A percentile compares a stretch with the other conserved stretches of the same genome.
Evolutionary conservation across 2,888 invertebrate species (phyloP).

Genomic region (Monochamus alternatus): DNA sequence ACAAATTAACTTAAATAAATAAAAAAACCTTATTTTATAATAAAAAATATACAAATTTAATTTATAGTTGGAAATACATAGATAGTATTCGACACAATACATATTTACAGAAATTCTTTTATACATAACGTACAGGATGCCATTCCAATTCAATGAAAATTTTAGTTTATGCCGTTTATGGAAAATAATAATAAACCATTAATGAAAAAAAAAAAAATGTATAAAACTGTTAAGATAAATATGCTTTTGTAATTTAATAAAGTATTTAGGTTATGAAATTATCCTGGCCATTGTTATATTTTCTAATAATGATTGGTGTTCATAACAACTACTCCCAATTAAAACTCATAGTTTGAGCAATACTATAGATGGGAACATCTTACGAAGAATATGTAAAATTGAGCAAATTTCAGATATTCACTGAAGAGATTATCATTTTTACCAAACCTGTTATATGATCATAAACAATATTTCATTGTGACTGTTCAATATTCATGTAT

Average conservation of each 20-base stretch:
- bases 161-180: too few relatives aligned
- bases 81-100: constrained; percentile 27
- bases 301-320: not conserved
- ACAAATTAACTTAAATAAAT: constrained; percentile 50
- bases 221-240: too few relatives aligned
- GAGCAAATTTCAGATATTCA: not conserved
- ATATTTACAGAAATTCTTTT: not conserved
- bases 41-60: constrained; percentile 39
- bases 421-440: too few relatives aligned
- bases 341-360: not conserved
- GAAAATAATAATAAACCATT: too few relatives aligned
- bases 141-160: too few relatives aligned
- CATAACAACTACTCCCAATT: not conserved
- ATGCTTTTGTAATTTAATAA: too few relatives aligned
- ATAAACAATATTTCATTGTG: too few relatives aligned
- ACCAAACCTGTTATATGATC: too few relatives aligned
- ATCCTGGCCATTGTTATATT: not conserved
- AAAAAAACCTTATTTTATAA: constrained; percentile 33
- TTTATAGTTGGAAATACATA: constrained; percentile 31
- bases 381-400: not conserved
- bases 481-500: too few relatives aligned
- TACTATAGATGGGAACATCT: not conserved
- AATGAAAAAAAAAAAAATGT: too few relatives aligned
- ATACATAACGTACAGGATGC: not conserved
- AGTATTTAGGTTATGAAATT: not conserved